These are phyloP conservation scores for Apocrypta bakeri DNA, from an alignment of 1,140 invertebrate genomes.

Conservation along the genomic window DNA sequence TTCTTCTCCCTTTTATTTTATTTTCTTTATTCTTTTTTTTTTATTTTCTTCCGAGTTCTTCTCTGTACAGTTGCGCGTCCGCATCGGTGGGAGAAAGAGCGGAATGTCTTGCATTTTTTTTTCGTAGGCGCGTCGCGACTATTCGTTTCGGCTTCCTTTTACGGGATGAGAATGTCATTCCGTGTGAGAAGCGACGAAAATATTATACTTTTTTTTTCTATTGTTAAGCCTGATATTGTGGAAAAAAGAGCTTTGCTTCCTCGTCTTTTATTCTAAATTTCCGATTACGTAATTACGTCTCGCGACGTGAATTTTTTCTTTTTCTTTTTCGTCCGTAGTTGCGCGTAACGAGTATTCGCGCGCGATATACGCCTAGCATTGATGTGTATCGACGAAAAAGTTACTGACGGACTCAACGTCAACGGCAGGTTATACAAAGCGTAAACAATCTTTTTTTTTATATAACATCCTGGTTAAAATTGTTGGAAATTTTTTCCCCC, in stretches of 20 bases:
- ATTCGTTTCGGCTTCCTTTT: constrained; percentile 6
- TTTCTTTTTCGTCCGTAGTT: not conserved
- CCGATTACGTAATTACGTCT: not conserved
- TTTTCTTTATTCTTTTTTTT: not conserved
- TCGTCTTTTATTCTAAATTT: not conserved
- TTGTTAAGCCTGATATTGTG: constrained; percentile 15
- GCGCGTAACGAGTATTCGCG: not conserved
- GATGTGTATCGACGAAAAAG: not conserved
- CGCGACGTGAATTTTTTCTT: not conserved
- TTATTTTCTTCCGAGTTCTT: constrained; percentile 6
- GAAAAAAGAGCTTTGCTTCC: not conserved
- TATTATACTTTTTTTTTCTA: constrained; percentile 26
- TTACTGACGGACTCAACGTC: not conserved
- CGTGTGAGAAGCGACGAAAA: not conserved
- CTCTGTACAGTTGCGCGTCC: not conserved
- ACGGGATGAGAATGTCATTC: constrained; percentile 1
- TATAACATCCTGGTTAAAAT: constrained; percentile 23
- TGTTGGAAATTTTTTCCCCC: constrained; percentile 9
- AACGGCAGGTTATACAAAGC: not conserved
- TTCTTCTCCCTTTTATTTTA: not conserved
- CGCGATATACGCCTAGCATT: not conserved
- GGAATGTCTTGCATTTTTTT: constrained; percentile 47
- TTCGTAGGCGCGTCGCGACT: not conserved
- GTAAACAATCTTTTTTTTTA: not conserved
- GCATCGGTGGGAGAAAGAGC: constrained; percentile 7